These are phyloP conservation scores for Caenorhabditis briggsae DNA, from an alignment of 1,140 invertebrate genomes.

Conservation along the genomic window DNA sequence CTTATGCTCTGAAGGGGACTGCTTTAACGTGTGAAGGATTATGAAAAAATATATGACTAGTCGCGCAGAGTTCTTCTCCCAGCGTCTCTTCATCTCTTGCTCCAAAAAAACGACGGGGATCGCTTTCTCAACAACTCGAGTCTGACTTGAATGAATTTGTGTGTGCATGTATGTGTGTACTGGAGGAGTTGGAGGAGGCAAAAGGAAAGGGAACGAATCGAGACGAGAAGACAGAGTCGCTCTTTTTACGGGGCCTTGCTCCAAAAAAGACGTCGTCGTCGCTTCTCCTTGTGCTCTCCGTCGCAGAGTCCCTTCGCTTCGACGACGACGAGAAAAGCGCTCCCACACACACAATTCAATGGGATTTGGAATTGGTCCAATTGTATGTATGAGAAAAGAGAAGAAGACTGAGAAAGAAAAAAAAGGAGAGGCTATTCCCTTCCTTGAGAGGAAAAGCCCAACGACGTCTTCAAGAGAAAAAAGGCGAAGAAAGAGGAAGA, in stretches of 20 bases:
- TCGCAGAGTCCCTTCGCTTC: background rate
- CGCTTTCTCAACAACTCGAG: constrained; percentile 48
- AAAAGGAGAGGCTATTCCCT: constrained; percentile 24
- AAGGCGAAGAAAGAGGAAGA: background rate
- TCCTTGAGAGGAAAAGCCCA: constrained; percentile 25
- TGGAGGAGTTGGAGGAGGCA: constrained; percentile 13
- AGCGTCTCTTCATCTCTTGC: constrained; percentile 45
- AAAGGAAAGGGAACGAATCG: constrained; percentile 31
- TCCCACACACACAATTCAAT: constrained; percentile 45
- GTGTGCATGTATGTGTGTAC: constrained; percentile 25
- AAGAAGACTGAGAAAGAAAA: constrained; percentile 50
- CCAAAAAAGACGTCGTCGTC: constrained; percentile 51
- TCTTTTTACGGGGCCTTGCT: constrained; percentile 50
- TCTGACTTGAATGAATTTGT: constrained; percentile 54
- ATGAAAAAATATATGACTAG: constrained; percentile 52
- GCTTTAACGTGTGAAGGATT: constrained; percentile 43
- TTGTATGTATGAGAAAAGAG: constrained; percentile 51
- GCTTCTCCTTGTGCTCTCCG: constrained; percentile 37
- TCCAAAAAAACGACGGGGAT: constrained; percentile 44
- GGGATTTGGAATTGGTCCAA: constrained; percentile 55
- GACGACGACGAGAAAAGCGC: constrained; percentile 8
- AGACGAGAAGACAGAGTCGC: constrained; percentile 28
- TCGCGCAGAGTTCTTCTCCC: constrained; percentile 17
- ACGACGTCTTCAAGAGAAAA: constrained; percentile 38
- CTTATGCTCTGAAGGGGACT: constrained; percentile 37